Percentiles rank a stretch among this genome's conserved stretches.
phyloP scores from a whole-genome alignment of 2,113 vertebrate species.

The Triplophysa rosa region DNA sequence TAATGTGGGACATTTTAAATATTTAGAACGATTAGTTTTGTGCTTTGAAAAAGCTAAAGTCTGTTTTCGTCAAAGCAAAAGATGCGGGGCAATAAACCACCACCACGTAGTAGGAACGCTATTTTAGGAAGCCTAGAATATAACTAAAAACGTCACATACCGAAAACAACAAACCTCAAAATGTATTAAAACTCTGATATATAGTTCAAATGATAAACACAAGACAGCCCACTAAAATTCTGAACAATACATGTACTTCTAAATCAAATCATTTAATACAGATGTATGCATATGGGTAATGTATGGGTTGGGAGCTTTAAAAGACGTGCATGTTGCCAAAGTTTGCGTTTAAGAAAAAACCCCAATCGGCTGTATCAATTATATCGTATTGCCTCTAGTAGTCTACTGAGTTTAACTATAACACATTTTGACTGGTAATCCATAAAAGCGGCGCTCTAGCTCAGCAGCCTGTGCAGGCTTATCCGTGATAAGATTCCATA shows the following conservation, averaged over 20 bases:
- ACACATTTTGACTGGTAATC: slow-evolving; percentile 36
- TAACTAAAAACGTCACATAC: neutral
- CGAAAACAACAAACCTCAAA: neutral
- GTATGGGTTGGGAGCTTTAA: neutral
- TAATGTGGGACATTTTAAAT: neutral
- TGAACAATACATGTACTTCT: neutral
- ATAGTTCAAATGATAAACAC: no score
- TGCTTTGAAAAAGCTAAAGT: neutral
- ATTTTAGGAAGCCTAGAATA: neutral
- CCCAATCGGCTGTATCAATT: neutral
- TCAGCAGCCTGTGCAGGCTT: slow-evolving; percentile 30
- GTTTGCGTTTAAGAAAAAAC: neutral
- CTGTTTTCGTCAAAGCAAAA: neutral
- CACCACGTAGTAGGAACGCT: neutral
- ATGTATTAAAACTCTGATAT: neutral
- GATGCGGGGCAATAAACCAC: neutral
- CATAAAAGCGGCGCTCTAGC: slow-evolving; percentile 29
- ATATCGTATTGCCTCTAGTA: neutral
- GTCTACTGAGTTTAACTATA: slow-evolving; percentile 4
- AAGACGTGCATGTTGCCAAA: neutral
- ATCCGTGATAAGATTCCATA: slow-evolving; percentile 30
- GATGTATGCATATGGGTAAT: neutral
- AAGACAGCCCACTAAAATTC: no score
- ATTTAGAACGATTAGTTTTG: neutral
- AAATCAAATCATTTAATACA: neutral